Base-by-base conservation (phyloP, 2,888 invertebrate genomes). In the Dusona sp. region DNA sequence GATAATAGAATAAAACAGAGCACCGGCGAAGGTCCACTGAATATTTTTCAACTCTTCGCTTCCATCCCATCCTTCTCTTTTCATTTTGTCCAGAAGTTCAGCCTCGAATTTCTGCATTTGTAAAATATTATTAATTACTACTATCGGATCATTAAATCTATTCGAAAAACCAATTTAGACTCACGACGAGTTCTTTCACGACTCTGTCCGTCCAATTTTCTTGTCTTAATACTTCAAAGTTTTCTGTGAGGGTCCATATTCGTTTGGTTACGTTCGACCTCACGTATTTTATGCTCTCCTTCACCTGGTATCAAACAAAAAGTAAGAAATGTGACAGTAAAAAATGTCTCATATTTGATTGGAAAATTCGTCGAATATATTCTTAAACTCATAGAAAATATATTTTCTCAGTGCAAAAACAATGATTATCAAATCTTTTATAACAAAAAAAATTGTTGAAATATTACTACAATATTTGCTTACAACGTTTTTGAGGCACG, bases 1-100 rank as follows among this genome's bases (percentile, higher is more conserved):
- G 90, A 99, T 98, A 92, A 99, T 98, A 90, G 98, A 98, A 95
- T 98, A 99, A 95, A 99, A 98, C 29, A 99, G 95, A 0, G 98
- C 98, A 19, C 98, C 98, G 33, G 97, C 97, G 94, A 97, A 97
- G 68, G 98, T 97, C 98, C 98, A 98, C 94, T 98, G 98, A 7
- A 95, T 94, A 83, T 94, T 95, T 13, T 94, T 93, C 72, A 95
- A 94, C 90, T 96, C 96, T 94, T 96, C 96, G 91, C 96, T 96
- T 77, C 98, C 98, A 92, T 98, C 98, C 98, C 98, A 98, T 6
- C 98, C 98, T 85, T 97, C 96, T 84, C 97, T 97, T 92, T 97
- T 98, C 96, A 98, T 98, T 89, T 98, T 97, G 88, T 96, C 95
- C 82, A 98, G 95, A 84, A 99, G 96, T 64, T 97, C 96, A 77